These are phyloP conservation scores for Odontesthes bonariensis DNA, from an alignment of 2,113 vertebrate genomes.

Conservation along the genomic window DNA sequence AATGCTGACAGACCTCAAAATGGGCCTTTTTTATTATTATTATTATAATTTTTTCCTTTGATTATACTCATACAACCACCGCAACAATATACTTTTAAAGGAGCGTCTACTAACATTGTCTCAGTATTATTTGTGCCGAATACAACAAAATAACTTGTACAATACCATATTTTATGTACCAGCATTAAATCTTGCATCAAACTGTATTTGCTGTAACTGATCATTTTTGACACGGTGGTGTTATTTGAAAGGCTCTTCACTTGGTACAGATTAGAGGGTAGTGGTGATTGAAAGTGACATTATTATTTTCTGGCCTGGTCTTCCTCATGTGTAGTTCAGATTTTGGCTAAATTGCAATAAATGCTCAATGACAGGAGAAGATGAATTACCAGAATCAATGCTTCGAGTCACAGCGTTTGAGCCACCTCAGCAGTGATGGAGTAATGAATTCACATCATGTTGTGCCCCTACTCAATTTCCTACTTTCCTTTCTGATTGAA, in stretches of 20 bases:
- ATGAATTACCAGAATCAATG: conserved; percentile 68
- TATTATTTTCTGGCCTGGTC: conserved; percentile 65
- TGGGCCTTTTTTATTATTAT: no score
- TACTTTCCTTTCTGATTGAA: conserved; percentile 73
- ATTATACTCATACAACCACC: no score
- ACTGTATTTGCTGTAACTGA: conserved; percentile 34
- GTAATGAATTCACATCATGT: conserved; percentile 72
- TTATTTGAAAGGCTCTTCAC: conserved; percentile 32
- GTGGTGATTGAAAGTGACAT: conserved; percentile 75
- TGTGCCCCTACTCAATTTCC: conserved; percentile 63
- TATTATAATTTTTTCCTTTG: no score
- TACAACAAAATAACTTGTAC: no score
- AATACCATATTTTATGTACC: neutral
- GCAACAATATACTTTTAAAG: no score
- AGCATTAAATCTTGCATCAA: neutral
- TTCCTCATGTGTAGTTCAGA: conserved; percentile 48
- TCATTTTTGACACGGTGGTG: conserved; percentile 41
- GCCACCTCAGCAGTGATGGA: conserved; percentile 56
- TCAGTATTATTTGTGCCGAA: no score
- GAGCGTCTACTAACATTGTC: no score
- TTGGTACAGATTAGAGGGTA: conserved; percentile 27
- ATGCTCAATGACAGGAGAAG: conserved; percentile 70
- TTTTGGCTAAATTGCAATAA: conserved; percentile 69
- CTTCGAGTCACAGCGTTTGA: conserved; percentile 57
- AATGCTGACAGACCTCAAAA: no score